These are phyloP conservation scores for Tachysurus vachellii DNA, from an alignment of 2,113 vertebrate genomes.

Conservation along the genomic window DNA sequence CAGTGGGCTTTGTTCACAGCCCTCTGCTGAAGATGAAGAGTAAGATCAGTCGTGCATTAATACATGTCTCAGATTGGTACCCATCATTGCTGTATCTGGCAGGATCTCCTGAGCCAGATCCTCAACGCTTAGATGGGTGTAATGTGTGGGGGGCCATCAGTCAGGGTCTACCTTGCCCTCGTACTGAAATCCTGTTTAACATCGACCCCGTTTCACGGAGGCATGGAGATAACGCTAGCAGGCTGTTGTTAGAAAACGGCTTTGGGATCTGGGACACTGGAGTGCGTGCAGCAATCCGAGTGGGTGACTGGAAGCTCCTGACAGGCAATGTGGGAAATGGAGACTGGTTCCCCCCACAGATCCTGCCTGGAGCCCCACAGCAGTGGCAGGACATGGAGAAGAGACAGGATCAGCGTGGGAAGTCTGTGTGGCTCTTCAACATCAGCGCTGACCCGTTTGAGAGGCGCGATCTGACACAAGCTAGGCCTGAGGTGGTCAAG, in stretches of 20 bases:
- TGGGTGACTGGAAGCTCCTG: slow-evolving; percentile 88
- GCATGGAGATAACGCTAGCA: slow-evolving; percentile 80
- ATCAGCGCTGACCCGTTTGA: slow-evolving; percentile 87
- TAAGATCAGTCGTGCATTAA: slow-evolving; percentile 79
- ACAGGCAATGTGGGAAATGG: slow-evolving; percentile 88
- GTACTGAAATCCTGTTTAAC: slow-evolving; percentile 91
- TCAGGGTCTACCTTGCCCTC: slow-evolving; percentile 79
- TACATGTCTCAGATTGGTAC: slow-evolving; percentile 94
- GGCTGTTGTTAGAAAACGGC: slow-evolving; percentile 77
- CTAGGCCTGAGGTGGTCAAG: slow-evolving; percentile 82
- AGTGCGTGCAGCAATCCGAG: slow-evolving; percentile 84
- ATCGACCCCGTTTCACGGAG: slow-evolving; percentile 91
- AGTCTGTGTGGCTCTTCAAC: slow-evolving; percentile 93
- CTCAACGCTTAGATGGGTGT: slow-evolving; percentile 80
- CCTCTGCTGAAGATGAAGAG: slow-evolving; percentile 84
- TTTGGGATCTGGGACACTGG: slow-evolving; percentile 95
- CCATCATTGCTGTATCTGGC: slow-evolving; percentile 86
- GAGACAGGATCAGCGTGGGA: slow-evolving; percentile 72
- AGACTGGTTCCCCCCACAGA: slow-evolving; percentile 88
- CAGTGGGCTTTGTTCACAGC: slow-evolving; percentile 91
- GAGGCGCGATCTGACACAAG: slow-evolving; percentile 80
- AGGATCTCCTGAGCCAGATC: slow-evolving; percentile 72
- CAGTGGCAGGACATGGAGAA: slow-evolving; percentile 83
- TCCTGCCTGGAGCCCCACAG: slow-evolving; percentile 73
- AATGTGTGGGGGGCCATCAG: slow-evolving; percentile 89